These are phyloP conservation scores for Apostichopus leukothele DNA, from an alignment of 53 echinoderm and acorn worm species.

Conservation along the genomic window DNA sequence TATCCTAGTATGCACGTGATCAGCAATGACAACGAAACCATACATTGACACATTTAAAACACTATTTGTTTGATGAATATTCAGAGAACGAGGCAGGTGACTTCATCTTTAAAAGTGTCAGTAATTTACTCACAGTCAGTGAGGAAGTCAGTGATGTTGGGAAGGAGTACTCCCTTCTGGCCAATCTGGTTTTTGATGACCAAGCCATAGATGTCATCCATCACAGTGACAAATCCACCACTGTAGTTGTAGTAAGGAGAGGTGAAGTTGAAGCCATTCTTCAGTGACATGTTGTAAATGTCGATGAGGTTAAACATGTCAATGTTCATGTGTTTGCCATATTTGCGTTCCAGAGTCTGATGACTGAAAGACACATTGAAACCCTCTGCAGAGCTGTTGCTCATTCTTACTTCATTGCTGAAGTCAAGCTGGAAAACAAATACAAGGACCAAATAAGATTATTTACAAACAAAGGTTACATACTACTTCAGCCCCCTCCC, in stretches of 20 bases:
- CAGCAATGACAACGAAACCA: too few relatives aligned
- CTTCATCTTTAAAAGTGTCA: too few relatives aligned
- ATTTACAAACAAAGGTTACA: too few relatives aligned
- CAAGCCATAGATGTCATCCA: slow-evolving; percentile 26
- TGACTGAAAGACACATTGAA: slow-evolving; percentile 57
- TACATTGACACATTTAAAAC: too few relatives aligned
- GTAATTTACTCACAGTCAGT: slow-evolving; percentile 31
- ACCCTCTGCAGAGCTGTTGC: slow-evolving; percentile 60
- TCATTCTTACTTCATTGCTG: slow-evolving; percentile 42
- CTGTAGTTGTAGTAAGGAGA: slow-evolving; percentile 68
- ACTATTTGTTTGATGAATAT: too few relatives aligned
- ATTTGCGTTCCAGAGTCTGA: slow-evolving; percentile 51
- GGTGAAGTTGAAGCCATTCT: slow-evolving; percentile 49
- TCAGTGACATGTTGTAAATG: neutral
- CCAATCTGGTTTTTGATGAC: slow-evolving; percentile 20
- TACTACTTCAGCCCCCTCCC: too few relatives aligned
- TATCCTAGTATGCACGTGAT: too few relatives aligned
- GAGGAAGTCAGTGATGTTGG: slow-evolving; percentile 4
- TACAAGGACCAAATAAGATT: neutral
- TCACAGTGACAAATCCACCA: slow-evolving; percentile 2
- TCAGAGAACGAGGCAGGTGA: too few relatives aligned
- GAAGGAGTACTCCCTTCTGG: slow-evolving; percentile 6
- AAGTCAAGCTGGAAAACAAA: slow-evolving; percentile 55
- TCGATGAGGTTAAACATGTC: slow-evolving; percentile 30
- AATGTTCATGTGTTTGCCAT: slow-evolving; percentile 49